A percentile compares a stretch with the other conserved stretches of the same genome.
phyloP scores from a whole-genome alignment of 2,113 vertebrate genomes.

The Sander vitreus region DNA sequence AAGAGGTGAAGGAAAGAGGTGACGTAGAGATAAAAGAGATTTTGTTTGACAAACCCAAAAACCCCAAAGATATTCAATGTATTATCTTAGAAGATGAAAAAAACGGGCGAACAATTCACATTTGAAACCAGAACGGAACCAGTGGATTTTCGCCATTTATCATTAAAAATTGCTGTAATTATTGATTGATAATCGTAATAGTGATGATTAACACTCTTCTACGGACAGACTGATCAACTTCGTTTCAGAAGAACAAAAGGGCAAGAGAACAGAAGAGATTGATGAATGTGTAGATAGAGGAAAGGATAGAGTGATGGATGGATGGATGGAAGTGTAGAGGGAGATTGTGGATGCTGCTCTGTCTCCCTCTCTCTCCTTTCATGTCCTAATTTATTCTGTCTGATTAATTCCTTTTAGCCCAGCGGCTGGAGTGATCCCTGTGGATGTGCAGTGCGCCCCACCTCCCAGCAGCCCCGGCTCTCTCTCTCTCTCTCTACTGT shows the following conservation, averaged over 20 bases:
- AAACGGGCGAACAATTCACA: neutral
- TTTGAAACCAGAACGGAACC: neutral
- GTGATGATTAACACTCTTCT: neutral
- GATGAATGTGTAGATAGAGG: constrained; percentile 5
- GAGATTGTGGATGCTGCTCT: constrained; percentile 21
- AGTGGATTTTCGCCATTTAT: neutral
- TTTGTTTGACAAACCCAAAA: neutral
- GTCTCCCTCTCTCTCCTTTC: constrained; percentile 68
- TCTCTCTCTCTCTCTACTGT: constrained; percentile 2
- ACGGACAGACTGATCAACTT: neutral
- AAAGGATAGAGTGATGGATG: constrained; percentile 16
- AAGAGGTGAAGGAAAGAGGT: neutral
- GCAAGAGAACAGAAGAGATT: neutral
- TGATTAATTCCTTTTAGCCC: constrained; percentile 81
- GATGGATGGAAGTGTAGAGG: constrained; percentile 32
- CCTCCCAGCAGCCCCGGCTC: constrained; percentile 51
- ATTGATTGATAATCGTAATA: neutral
- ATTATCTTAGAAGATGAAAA: neutral
- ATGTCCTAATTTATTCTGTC: constrained; percentile 82
- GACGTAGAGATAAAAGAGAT: neutral
- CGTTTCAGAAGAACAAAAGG: neutral
- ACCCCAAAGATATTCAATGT: neutral
- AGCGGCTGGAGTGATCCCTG: constrained; percentile 71
- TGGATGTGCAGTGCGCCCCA: constrained; percentile 51
- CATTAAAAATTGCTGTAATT: neutral